These are phyloP conservation scores for Parazoanthus darwini DNA, from an alignment of 92 coral and sea anemone genomes.

Conservation along the genomic window DNA sequence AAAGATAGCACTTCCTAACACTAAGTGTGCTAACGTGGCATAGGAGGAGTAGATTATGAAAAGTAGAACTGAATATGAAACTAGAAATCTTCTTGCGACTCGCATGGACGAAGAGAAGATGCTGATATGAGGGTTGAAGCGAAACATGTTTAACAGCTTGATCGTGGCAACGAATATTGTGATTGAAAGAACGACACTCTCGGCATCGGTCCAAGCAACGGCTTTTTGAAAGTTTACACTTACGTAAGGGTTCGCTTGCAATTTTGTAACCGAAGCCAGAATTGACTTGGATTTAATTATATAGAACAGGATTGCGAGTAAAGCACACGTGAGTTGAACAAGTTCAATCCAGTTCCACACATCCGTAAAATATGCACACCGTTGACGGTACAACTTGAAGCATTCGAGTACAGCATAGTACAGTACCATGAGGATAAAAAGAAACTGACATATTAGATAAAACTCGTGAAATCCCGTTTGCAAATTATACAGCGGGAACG, in stretches of 20 bases:
- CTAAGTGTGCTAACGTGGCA: conserved; percentile 52
- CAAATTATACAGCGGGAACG: conserved; percentile 61
- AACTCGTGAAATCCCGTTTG: conserved; percentile 72
- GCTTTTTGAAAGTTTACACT: conserved; percentile 70
- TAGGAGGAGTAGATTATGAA: conserved; percentile 54
- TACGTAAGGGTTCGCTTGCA: conserved; percentile 70
- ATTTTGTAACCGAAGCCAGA: conserved; percentile 51
- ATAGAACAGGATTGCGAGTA: conserved; percentile 60
- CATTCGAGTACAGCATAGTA: conserved; percentile 60
- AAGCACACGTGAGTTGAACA: conserved; percentile 56
- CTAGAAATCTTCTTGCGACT: conserved; percentile 52
- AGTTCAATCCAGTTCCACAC: conserved; percentile 82
- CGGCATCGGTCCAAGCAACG: conserved; percentile 64
- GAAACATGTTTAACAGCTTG: conserved; percentile 70
- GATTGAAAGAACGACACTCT: conserved; percentile 62
- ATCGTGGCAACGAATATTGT: conserved; percentile 69
- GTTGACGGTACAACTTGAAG: conserved; percentile 47
- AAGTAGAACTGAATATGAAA: conserved; percentile 66
- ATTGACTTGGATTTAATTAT: conserved; percentile 64
- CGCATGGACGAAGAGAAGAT: conserved; percentile 66
- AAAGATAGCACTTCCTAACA: conserved; percentile 52
- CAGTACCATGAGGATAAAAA: conserved; percentile 66
- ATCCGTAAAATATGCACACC: conserved; percentile 52
- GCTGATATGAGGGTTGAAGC: conserved; percentile 77
- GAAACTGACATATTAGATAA: conserved; percentile 69